Percentiles rank a stretch among this genome's conserved stretches.
Evolutionary conservation across 2,888 invertebrate species (phyloP).

Genomic region (Merodon equestris): DNA sequence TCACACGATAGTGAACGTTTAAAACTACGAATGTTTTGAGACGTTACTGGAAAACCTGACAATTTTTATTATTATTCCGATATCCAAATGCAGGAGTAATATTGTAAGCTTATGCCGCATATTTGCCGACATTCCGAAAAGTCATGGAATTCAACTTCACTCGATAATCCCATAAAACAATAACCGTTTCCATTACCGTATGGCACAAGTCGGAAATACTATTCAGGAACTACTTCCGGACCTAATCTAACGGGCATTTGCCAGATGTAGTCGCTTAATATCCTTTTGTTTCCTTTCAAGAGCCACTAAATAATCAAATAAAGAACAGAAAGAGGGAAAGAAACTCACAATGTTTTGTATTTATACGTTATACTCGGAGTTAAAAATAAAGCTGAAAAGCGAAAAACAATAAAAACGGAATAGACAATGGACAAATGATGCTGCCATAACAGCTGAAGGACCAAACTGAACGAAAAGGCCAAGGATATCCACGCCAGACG

Average conservation of each 20-base stretch:
- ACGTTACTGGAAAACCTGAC: too few species aligned
- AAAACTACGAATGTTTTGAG: too few species aligned
- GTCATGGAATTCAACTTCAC: too few species aligned
- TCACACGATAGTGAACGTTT: too few species aligned
- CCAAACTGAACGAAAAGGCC: constrained; percentile 5
- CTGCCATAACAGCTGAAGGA: constrained; percentile 10
- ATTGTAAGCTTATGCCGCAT: too few species aligned
- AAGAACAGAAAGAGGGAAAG: constrained; percentile 23
- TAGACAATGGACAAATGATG: constrained; percentile 9
- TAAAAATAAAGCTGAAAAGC: background rate
- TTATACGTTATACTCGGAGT: constrained; percentile 16
- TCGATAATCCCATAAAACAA: too few species aligned
- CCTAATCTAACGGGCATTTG: constrained; percentile 42
- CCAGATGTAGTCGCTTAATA: constrained; percentile 39
- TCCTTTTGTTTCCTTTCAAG: constrained; percentile 27
- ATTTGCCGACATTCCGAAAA: too few species aligned
- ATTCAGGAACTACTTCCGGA: constrained; percentile 9
- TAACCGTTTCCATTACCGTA: too few species aligned
- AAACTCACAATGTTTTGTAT: constrained; percentile 27
- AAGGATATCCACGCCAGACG: constrained; percentile 17
- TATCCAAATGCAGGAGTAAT: too few species aligned
- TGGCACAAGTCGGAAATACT: too few species aligned
- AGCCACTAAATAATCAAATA: constrained; percentile 35
- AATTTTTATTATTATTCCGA: too few species aligned
- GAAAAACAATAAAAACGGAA: constrained; percentile 2